A percentile compares a stretch with the other conserved stretches of the same genome.
These are phyloP conservation scores for Aix galericulata DNA, from an alignment of 2,113 vertebrate genomes.

Conservation along the genomic window DNA sequence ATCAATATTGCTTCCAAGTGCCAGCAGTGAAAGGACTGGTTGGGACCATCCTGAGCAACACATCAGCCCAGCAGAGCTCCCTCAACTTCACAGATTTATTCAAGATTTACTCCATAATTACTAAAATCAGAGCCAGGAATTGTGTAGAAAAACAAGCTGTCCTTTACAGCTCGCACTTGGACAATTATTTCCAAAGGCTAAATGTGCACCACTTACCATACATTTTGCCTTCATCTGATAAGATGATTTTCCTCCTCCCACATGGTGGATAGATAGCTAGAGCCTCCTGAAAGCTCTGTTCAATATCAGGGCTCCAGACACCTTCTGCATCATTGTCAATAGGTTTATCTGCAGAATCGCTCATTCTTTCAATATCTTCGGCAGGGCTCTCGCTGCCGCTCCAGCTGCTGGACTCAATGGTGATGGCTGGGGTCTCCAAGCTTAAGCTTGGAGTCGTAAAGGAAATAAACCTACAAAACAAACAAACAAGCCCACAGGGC, in stretches of 20 bases:
- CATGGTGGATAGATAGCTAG: constrained; percentile 98
- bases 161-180: neutral
- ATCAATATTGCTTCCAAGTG: neutral
- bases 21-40: neutral
- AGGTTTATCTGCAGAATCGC: constrained; percentile 96
- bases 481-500: constrained; percentile 54
- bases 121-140: neutral
- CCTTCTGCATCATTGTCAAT: constrained; percentile 98
- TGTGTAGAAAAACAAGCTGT: neutral
- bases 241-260: constrained; percentile 98
- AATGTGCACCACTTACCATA: constrained; percentile 89
- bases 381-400: constrained; percentile 99
- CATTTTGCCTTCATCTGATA: constrained; percentile 99
- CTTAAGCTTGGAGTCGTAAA: constrained; percentile 93
- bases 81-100: neutral
- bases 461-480: constrained; percentile 87
- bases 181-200: constrained; percentile 25
- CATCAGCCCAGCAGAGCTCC: neutral
- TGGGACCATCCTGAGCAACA: fast-evolving
- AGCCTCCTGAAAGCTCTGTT: constrained; percentile 99
- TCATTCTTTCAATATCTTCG: constrained; percentile 98
- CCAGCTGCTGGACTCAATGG: constrained; percentile 99
- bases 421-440: constrained; percentile 94
- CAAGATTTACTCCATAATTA: neutral
- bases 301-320: constrained; percentile 99